These are phyloP conservation scores for Didymodactylos carnosus DNA, from an alignment of 2,888 invertebrate genomes.

Conservation along the genomic window DNA sequence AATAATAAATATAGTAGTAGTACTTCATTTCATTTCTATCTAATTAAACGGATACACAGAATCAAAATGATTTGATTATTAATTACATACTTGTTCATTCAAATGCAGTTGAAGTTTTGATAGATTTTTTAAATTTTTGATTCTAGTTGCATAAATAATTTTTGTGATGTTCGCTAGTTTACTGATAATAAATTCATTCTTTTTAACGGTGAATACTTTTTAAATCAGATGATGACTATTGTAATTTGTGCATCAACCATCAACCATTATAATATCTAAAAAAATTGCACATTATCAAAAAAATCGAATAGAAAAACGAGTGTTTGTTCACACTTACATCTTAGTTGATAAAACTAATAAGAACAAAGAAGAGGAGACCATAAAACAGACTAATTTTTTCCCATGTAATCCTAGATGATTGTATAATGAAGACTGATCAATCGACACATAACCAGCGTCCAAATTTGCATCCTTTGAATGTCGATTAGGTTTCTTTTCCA, in stretches of 20 bases:
- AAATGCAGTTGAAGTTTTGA: not conserved
- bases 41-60: too few species aligned
- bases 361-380: not conserved
- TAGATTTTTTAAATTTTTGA: not conserved
- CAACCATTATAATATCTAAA: too few species aligned
- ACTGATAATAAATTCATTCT: not conserved
- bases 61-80: not conserved
- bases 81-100: not conserved
- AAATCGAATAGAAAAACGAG: not conserved
- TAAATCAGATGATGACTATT: not conserved
- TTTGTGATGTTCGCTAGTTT: not conserved
- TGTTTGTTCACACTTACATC: not conserved
- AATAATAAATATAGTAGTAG: not conserved
- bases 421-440: not conserved
- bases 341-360: not conserved
- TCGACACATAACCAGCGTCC: not conserved
- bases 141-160: not conserved
- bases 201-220: not conserved
- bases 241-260: not conserved
- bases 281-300: not conserved
- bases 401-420: not conserved
- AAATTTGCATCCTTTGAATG: not conserved
- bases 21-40: too few species aligned
- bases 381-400: not conserved
- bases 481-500: not conserved